Percentiles rank a stretch among this genome's conserved stretches.
These are phyloP conservation scores for Perizoma affinitatum DNA, from an alignment of 2,888 invertebrate genomes.

Conservation along the genomic window DNA sequence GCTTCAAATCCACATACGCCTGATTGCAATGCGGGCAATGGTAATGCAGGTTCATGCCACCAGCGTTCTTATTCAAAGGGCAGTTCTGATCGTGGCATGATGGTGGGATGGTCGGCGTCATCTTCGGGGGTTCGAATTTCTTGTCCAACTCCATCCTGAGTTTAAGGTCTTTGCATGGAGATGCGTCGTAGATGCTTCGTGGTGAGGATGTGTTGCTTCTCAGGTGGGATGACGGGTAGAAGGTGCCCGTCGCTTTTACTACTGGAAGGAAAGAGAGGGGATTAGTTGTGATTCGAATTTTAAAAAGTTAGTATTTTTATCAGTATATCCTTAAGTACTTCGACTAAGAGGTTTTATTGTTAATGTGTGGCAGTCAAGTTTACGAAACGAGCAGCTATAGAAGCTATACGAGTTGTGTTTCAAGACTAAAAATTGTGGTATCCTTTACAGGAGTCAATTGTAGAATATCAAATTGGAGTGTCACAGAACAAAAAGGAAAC, in stretches of 20 bases:
- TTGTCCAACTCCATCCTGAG: slow-evolving; percentile 72
- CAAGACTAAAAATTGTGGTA: too few relatives aligned
- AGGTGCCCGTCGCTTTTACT: slow-evolving; percentile 96
- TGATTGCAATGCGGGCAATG: slow-evolving; percentile 79
- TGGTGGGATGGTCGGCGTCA: slow-evolving; percentile 78
- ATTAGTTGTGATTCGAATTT: slow-evolving; percentile 29
- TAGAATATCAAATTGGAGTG: too few relatives aligned
- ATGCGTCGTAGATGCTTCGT: slow-evolving; percentile 81
- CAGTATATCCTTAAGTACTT: too few relatives aligned
- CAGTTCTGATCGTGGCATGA: slow-evolving; percentile 84
- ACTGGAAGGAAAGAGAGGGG: slow-evolving; percentile 85
- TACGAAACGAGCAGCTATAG: too few relatives aligned
- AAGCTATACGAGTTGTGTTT: too few relatives aligned
- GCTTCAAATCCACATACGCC: slow-evolving; percentile 75
- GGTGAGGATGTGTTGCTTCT: slow-evolving; percentile 83
- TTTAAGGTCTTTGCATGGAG: slow-evolving; percentile 80
- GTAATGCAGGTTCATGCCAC: slow-evolving; percentile 77
- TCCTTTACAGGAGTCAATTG: too few relatives aligned
- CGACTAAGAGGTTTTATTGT: too few relatives aligned
- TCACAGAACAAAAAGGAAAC: too few relatives aligned
- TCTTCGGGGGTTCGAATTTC: slow-evolving; percentile 67
- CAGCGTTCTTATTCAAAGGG: slow-evolving; percentile 73
- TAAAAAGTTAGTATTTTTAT: too few relatives aligned
- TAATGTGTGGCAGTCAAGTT: too few relatives aligned
- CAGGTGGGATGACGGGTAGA: slow-evolving; percentile 91